Evolutionary conservation across 23 tunicate species (phyloP), one percentile per base, ranked within the genome.

Genomic region (Ascidia mentula): DNA sequence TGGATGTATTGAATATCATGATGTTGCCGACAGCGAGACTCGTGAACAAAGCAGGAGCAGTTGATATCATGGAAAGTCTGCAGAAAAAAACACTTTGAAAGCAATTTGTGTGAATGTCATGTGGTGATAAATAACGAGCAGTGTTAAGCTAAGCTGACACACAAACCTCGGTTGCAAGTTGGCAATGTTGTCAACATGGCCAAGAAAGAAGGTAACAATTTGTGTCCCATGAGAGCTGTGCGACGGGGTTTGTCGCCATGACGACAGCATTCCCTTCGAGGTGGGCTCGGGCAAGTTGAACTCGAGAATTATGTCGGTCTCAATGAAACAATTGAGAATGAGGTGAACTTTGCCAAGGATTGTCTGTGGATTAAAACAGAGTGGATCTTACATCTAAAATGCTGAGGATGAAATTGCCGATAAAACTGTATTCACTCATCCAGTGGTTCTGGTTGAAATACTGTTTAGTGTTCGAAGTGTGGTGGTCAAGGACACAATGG

Each of bases 331-430:
- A 40, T 92, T 87, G 32, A 87, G 74, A 30, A 92, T 82, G 0
- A 83, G 69, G 40, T 92, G 92, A 20, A 92, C 97, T 79, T 92
- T 92, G 30, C 97, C 97, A 37, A 92, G 76, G 32, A 92, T 83
- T 6, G 92, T 65, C 97, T 92, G 75, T 32, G 53, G 1, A n/a
- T n/a, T n/a, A n/a, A n/a, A n/a, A n/a, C n/a, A n/a, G n/a, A n/a
- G n/a, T n/a, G n/a, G n/a, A n/a, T n/a, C n/a, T n/a, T n/a, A n/a
- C n/a, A n/a, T n/a, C n/a, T n/a, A n/a, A n/a, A n/a, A n/a, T n/a
- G n/a, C n/a, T n/a, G n/a, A n/a, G n/a, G n/a, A n/a, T n/a, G n/a
- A n/a, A n/a, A n/a, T n/a, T n/a, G n/a, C n/a, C n/a, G n/a, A n/a
- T n/a, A n/a, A n/a, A n/a, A n/a, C n/a, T n/a, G n/a, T n/a, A n/a